Evolutionary conservation across 2,888 invertebrate genomes (phyloP), one percentile per base, ranked within the genome.

Genomic region (Eledona agricola): DNA sequence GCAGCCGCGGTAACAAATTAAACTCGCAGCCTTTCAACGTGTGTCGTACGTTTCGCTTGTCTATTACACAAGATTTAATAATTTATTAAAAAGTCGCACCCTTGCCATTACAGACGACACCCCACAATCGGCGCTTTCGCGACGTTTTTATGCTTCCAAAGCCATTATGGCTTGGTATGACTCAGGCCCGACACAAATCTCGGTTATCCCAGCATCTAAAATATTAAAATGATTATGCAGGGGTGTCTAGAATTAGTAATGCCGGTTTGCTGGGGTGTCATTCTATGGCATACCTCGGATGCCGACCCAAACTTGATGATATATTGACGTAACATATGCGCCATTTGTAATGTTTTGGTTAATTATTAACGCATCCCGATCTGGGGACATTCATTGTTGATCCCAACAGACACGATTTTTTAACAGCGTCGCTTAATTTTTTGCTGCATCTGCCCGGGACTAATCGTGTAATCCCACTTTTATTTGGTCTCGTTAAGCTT

Each of bases 341-440:
- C 60, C 50, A 66, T 67, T 67, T 64, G 61, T 62, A 63, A 62
- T 60, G 62, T 64, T 64, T 59, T 55, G 60, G 63, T 65, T 65
- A 64, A 65, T 65, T 65, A 64, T 64, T 45, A 45, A 55, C 20
- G 54, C 19, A 29, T 34, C 22, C 11, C 7, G 50, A 55, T 55
- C 50, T 55, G 50, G 45, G 50, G 50, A 45, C 26, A 55, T 54
- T 54, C 34, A 40, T 47, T 34, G 34, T 53, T n/a, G n/a, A n/a
- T n/a, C n/a, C n/a, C n/a, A n/a, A n/a, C n/a, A n/a, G n/a, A n/a
- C n/a, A n/a, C n/a, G n/a, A n/a, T n/a, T n/a, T n/a, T n/a, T n/a
- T n/a, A n/a, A n/a, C n/a, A n/a, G n/a, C n/a, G n/a, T n/a, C n/a
- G n/a, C n/a, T n/a, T n/a, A n/a, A n/a, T n/a, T n/a, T n/a, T n/a